Percentiles rank a stretch among this genome's conserved stretches.
Conservation (phyloP, 1,140 invertebrate genomes). For the Cydia splendana region DNA sequence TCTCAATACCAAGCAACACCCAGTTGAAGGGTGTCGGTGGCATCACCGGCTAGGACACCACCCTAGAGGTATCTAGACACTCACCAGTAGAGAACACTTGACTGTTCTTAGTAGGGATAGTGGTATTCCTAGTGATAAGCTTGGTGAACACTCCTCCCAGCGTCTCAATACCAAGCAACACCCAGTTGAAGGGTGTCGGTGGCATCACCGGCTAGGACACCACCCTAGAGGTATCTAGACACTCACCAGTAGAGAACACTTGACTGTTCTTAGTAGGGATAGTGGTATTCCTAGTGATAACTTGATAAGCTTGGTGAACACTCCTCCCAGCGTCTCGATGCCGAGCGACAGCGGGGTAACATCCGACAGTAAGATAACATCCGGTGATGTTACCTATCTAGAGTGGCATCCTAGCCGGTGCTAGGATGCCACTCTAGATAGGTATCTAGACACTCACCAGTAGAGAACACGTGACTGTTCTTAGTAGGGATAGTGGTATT, state of each 20-base stretch:
- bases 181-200: too few species aligned
- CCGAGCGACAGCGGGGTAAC: conserved; percentile 95
- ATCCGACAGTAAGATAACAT: too few species aligned
- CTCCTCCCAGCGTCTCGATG: conserved; percentile 98
- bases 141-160: conserved; percentile 55
- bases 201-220: too few species aligned
- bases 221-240: neutral
- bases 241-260: conserved; percentile 92
- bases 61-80: conserved; percentile 80
- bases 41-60: conserved; percentile 96
- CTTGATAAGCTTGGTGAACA: conserved; percentile 97
- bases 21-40: conserved; percentile 97
- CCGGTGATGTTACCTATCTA: too few species aligned
- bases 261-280: conserved; percentile 99
- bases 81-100: conserved; percentile 86
- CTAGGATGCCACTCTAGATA: conserved; percentile 92
- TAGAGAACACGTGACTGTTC: conserved; percentile 98
- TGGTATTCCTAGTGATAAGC: too few species aligned
- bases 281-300: conserved; percentile 96
- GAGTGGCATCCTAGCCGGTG: too few species aligned
- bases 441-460: conserved; percentile 69
- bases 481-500: conserved; percentile 99
- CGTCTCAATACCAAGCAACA: too few species aligned
- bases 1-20: conserved; percentile 96
- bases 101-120: conserved; percentile 98